Evolutionary conservation across 2,113 vertebrate genomes (phyloP), one percentile per base, ranked within the genome.

Genomic region (Silurus glanis): DNA sequence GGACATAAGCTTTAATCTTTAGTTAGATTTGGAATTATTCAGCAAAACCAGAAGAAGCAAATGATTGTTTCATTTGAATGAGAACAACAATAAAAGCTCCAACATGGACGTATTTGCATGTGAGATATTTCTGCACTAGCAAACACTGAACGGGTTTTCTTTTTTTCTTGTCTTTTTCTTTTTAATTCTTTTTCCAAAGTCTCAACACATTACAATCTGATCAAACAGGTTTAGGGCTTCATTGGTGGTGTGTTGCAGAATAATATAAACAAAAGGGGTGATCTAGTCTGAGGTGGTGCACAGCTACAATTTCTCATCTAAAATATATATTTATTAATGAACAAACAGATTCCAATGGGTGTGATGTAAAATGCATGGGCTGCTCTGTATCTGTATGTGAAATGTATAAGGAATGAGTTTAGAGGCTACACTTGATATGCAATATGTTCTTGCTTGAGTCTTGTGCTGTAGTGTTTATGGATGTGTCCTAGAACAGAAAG

Each of bases 401-500:
- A 51, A 76, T 45, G 58, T 76, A 76, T 83, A 53, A 14, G 13
- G 62, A 56, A 25, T 56, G 58, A 81, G 67, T 71, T 56, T 62
- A 28, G 64, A 64, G 49, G 56, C 55, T n/a, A 72, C 37, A 80
- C 45, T n/a, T 64, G 23, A 81, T 59, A 67, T 12, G 49, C 72
- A 25, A 4, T 82, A 53, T 28, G 51, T 59, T 67, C 78, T 59
- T 12, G 79, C 61, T 55, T 49, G 2, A 47, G 72, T 76, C 87
- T 82, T 79, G 6, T 76, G 78, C 61, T 84, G n/a, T 58, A 59
- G 55, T 49, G 56, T 56, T 16, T 25, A 28, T 8, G 69, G 5
- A 51, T 51, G 49, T 19, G 55, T 83, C 74, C 84, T 76, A 83
- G 51, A 23, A 76, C 72, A 80, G 28, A 80, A 14, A 79, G 19